phyloP scores from a whole-genome alignment of 2,888 invertebrate genomes.

The Tiliacea aurago region DNA sequence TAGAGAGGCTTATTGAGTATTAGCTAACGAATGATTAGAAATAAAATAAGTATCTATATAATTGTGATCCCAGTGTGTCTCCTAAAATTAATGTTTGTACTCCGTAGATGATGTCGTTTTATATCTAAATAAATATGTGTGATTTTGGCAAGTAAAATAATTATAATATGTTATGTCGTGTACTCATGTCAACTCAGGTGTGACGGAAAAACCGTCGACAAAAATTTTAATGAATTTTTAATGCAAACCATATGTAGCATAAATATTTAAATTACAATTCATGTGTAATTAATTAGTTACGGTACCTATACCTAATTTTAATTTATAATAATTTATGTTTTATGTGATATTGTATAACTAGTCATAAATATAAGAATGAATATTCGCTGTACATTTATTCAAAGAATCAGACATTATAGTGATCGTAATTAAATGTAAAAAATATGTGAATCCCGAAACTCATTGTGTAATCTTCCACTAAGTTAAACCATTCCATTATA shows the following conservation, averaged over 20 bases:
- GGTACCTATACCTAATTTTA: not conserved
- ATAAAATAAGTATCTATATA: slow-evolving; percentile 60
- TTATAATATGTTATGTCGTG: slow-evolving; percentile 12
- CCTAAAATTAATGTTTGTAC: slow-evolving; percentile 71
- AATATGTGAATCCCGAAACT: slow-evolving; percentile 29
- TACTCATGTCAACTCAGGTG: not conserved
- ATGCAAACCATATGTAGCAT: slow-evolving; percentile 13
- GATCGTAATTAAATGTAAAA: slow-evolving; percentile 57
- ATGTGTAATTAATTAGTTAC: slow-evolving; percentile 3
- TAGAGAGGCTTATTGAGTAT: slow-evolving; percentile 65
- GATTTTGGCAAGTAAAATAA: slow-evolving; percentile 35
- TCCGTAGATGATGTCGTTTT: slow-evolving; percentile 58
- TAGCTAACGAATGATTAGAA: slow-evolving; percentile 63
- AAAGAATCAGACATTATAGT: slow-evolving; percentile 65
- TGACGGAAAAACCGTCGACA: not conserved
- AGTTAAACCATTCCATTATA: slow-evolving; percentile 47
- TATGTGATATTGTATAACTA: slow-evolving; percentile 42
- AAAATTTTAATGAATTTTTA: slow-evolving; percentile 2
- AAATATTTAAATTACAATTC: slow-evolving; percentile 6
- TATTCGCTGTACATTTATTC: slow-evolving; percentile 65
- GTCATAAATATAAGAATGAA: slow-evolving; percentile 48
- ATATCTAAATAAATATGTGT: slow-evolving; percentile 50
- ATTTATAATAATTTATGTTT: slow-evolving; percentile 34
- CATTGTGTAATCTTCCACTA: slow-evolving; percentile 57
- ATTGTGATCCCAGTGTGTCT: slow-evolving; percentile 82